Evolutionary conservation across 1,140 invertebrate species (phyloP), one percentile per base, ranked within the genome.

Genomic region (Formica exsecta): DNA sequence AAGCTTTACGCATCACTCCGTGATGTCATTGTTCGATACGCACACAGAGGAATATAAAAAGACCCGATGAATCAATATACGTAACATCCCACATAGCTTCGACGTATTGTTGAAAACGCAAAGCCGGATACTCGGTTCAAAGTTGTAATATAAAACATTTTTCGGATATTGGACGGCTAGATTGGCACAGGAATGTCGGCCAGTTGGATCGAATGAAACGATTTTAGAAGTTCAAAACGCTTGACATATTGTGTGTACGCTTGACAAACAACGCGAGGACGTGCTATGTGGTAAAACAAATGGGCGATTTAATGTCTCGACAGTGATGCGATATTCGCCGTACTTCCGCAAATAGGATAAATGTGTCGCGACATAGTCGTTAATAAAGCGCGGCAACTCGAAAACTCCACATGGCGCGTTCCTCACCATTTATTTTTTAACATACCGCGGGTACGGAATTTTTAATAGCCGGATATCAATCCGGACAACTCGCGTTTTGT

Each of bases 141-240:
- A 83, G 81, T 77, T 77, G 61, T 77, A 77, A 76, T 85, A 77
- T 77, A 32, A 85, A 85, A 85, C 73, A 85, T 85, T 85, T 77
- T 85, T 85, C 73, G 71, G 59, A 85, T 85, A 85, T 85, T 66
- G 81, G 61, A 81, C 38, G 68, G 38, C 25, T 61, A 71, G 54
- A 81, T 81, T 81, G 66, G 54, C 54, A 83, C 68, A 44, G 79
- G 41, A 73, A 83, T 62, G 68, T 74, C 68, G 68, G n/a, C 54
- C 68, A 19, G 79, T 61, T 36, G 79, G 68, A 74, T 74, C 54
- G 68, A 73, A 83, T 83, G 66, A 74, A 83, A 61, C 41, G 79
- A 71, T 83, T 74, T 83, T n/a, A 83, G 68, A 74, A 62, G 79
- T 83, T 74, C 41, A 44, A 73, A 83, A 74, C 29, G 79, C 54